Conservation (phyloP, 2,113 vertebrate genomes). For the Nycticorax nycticorax region DNA sequence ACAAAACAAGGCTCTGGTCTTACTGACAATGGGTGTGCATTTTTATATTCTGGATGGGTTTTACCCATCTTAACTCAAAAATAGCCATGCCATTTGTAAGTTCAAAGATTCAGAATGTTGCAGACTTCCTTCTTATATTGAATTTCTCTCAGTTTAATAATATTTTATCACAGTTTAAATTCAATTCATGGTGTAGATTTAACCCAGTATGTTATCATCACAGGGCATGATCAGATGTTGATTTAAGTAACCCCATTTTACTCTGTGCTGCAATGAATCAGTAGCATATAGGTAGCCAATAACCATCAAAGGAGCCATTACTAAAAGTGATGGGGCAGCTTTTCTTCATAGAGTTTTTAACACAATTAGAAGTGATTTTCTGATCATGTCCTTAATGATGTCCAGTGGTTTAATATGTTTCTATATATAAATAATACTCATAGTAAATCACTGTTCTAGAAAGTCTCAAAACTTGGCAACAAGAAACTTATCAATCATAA, state of each 20-base stretch:
- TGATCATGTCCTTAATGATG: conserved; percentile 53
- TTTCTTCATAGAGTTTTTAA: not conserved
- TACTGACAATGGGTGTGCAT: conserved; percentile 17
- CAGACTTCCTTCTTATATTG: not conserved
- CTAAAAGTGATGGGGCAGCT: not conserved
- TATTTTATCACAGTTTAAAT: conserved; percentile 21
- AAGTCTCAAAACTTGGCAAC: conserved; percentile 67
- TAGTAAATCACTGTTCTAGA: conserved; percentile 39
- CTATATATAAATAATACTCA: conserved; percentile 38
- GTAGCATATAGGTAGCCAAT: not conserved
- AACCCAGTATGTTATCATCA: conserved; percentile 31
- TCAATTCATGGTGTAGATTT: not conserved
- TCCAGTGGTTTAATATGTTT: conserved; percentile 15
- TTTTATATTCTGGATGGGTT: conserved; percentile 18
- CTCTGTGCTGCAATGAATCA: not conserved
- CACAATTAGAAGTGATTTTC: conserved; percentile 20
- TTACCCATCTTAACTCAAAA: conserved; percentile 43
- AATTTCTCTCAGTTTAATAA: not conserved
- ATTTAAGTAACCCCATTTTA: not conserved
- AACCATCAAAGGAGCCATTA: not conserved
- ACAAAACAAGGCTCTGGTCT: conserved; percentile 56
- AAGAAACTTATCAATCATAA: conserved; percentile 47
- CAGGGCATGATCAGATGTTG: conserved; percentile 43
- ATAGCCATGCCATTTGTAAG: conserved; percentile 35
- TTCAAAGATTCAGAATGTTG: not conserved